phyloP scores from a whole-genome alignment of 2,113 vertebrate genomes.

The Sturnira hondurensis region DNA sequence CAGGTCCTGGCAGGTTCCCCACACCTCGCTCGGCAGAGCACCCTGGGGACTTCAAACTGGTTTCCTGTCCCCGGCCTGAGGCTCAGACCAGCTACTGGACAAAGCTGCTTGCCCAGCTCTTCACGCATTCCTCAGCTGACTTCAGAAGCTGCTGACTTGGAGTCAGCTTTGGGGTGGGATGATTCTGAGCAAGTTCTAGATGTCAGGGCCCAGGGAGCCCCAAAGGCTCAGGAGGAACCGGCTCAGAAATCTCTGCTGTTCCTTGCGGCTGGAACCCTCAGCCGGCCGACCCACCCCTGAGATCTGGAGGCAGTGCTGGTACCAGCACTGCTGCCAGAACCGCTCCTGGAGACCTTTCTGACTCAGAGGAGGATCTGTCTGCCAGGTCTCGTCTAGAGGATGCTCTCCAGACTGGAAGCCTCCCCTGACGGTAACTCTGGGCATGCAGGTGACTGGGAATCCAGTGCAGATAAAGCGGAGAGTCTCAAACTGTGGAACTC shows the following conservation, averaged over 20 bases:
- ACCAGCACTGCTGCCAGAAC: constrained; percentile 68
- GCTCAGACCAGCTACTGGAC: constrained; percentile 35
- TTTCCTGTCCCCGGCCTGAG: background rate
- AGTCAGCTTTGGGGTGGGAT: constrained; percentile 42
- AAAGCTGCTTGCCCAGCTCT: constrained; percentile 67
- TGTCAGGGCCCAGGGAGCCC: background rate
- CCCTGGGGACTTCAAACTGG: background rate
- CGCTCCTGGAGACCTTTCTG: background rate
- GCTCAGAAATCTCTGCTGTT: background rate
- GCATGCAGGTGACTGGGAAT: constrained; percentile 81
- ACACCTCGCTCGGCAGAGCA: background rate
- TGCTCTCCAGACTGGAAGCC: constrained; percentile 57
- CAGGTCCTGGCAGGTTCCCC: background rate
- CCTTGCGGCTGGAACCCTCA: background rate
- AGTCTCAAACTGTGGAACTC: constrained; percentile 87
- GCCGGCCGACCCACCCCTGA: background rate
- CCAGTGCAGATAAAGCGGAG: constrained; percentile 86
- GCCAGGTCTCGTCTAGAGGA: constrained; percentile 25
- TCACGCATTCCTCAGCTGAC: constrained; percentile 71
- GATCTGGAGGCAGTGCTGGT: background rate
- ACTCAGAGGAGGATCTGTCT: background rate
- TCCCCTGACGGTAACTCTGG: constrained; percentile 54
- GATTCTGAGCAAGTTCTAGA: constrained; percentile 40
- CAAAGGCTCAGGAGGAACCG: background rate
- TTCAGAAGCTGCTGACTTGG: constrained; percentile 77